A percentile compares a stretch with the other conserved stretches of the same genome.
Evolutionary conservation across 2,797 vertebrate species (phyloP).

Genomic region (Cyprinodon diabolis): DNA sequence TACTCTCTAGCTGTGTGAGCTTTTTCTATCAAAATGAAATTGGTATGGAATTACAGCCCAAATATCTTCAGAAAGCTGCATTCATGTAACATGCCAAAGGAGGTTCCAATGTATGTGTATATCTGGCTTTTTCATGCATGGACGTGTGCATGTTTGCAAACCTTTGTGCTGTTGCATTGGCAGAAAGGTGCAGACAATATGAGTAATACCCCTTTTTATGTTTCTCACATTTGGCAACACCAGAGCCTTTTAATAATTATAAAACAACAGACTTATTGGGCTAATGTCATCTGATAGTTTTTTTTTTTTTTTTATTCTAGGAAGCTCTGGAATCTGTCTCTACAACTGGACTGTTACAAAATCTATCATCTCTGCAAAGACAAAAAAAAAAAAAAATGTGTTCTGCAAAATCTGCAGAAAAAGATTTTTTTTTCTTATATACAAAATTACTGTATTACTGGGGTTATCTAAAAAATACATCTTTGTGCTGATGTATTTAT

Average conservation of each 20-base stretch:
- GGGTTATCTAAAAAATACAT: constrained; percentile 26
- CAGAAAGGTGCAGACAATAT: constrained; percentile 52
- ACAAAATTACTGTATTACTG: background rate
- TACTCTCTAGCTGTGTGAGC: constrained; percentile 54
- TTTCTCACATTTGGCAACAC: constrained; percentile 66
- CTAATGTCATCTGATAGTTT: constrained; percentile 69
- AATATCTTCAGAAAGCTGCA: constrained; percentile 43
- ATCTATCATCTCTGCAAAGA: constrained; percentile 45
- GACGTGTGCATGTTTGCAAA: background rate
- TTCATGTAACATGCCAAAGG: constrained; percentile 47
- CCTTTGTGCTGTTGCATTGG: constrained; percentile 25
- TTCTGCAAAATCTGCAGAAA: constrained; percentile 51
- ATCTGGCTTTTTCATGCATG: background rate
- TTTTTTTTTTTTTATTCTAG: constrained; percentile 56
- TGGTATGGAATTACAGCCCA: constrained; percentile 60
- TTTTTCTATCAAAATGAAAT: constrained; percentile 39
- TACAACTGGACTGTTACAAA: constrained; percentile 76
- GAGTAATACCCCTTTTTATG: constrained; percentile 66
- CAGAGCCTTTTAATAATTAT: constrained; percentile 77
- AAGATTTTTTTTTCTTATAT: constrained; percentile 8
- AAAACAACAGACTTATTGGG: constrained; percentile 71
- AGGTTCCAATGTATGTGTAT: constrained; percentile 18
- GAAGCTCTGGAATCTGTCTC: constrained; percentile 74
- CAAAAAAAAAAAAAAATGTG: constrained; percentile 42
- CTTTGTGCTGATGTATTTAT: constrained; percentile 30